Evolutionary conservation across 2,888 invertebrate species (phyloP), one percentile per base, ranked within the genome.

Genomic region (Hirtodrosophila alboralis): DNA sequence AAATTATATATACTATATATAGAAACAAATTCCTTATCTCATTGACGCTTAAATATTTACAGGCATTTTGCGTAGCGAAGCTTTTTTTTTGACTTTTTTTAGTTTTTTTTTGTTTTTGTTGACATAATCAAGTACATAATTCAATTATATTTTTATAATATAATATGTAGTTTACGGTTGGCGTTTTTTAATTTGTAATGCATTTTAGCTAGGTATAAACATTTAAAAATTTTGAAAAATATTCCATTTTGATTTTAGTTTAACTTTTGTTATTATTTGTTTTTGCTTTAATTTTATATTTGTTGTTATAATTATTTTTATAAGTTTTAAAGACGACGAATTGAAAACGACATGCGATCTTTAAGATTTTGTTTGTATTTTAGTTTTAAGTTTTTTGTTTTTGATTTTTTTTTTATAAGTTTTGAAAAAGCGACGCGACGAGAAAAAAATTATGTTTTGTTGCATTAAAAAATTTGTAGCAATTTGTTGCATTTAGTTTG

Each of bases 401-500:
- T 28, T 41, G 53, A 40, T 14, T 45, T 38, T 48, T 41, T 59
- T 31, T 47, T 21, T 62, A 47, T 52, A 43, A 53, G 47, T 63
- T 57, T 57, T 54, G 65, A 69, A 63, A 63, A 80, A 70, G 70
- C 70, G 70, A 72, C 48, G 70, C 72, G 72, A 58, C 49, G 30
- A 61, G 61, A 63, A 73, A 75, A 61, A 76, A 70, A 76, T 58
- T 48, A 30, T 69, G 36, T 47, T 31, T 43, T 56, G 56, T 72
- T 71, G 57, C 65, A 63, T 79, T n/a, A 18, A 80, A 77, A 73
- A 79, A 78, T 83, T 78, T 78, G 78, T 78, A 76, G 80, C 78
- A 78, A 83, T 83, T 78, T 73, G 78, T 78, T 78, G 77, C 77
- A 81, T 78, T 78, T 78, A 78, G 78, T 79, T 83, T 79, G 84